Conservation (phyloP, 2,797 vertebrate species). For the Vultur gryphus region DNA sequence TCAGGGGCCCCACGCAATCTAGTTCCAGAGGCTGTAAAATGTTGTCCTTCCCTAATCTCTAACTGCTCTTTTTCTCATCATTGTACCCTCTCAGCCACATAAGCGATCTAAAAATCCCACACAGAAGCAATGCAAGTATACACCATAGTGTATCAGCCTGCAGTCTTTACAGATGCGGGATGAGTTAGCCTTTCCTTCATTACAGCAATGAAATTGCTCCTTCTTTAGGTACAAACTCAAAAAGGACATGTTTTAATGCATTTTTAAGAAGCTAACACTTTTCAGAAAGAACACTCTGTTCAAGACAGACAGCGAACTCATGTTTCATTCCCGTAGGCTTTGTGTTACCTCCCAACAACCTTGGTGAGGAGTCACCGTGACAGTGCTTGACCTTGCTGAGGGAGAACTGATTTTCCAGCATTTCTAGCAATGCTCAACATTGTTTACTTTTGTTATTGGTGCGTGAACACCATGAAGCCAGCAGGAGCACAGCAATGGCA, state of each 20-base stretch:
- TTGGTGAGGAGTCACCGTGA: neutral
- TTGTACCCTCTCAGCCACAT: neutral
- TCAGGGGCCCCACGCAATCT: neutral
- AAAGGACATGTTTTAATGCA: neutral
- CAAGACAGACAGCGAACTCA: neutral
- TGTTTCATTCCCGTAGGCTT: neutral
- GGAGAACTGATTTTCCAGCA: neutral
- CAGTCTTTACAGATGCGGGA: neutral
- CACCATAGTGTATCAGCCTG: neutral
- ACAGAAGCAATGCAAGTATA: neutral
- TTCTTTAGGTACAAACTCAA: neutral
- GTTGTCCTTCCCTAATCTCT: neutral
- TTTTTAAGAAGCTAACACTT: neutral
- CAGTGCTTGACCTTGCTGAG: neutral
- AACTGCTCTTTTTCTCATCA: neutral
- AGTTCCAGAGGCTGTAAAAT: neutral
- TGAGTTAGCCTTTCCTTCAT: neutral
- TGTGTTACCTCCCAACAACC: neutral
- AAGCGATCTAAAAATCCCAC: neutral
- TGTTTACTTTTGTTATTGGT: neutral
- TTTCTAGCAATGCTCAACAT: neutral
- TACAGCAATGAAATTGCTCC: neutral
- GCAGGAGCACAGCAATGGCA: neutral
- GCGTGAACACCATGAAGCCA: neutral
- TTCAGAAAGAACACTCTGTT: neutral